Conservation (phyloP, 2,113 vertebrate genomes). For the Zosterops japonicus region DNA sequence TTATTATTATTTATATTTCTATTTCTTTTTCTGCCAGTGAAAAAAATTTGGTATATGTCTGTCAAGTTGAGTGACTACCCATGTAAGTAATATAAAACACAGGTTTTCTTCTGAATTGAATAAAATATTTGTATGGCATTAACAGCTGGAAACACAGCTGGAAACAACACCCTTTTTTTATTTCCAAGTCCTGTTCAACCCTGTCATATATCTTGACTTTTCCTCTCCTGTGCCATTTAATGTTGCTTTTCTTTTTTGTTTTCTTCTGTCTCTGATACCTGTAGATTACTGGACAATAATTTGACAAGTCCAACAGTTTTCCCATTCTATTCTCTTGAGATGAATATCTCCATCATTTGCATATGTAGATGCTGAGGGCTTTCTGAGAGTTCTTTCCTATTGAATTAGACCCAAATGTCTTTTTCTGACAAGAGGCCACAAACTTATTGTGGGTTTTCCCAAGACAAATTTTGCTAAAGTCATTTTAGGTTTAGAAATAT, state of each 20-base stretch:
- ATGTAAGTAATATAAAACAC: slow-evolving; percentile 9
- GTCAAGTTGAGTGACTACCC: slow-evolving; percentile 54
- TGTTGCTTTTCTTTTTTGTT: neutral
- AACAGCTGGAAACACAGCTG: neutral
- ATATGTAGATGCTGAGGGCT: neutral
- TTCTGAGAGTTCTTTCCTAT: neutral
- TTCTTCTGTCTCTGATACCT: neutral
- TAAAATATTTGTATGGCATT: neutral
- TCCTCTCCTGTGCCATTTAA: neutral
- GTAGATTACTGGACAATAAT: neutral
- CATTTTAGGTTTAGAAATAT: neutral
- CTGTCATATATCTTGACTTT: neutral
- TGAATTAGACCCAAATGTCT: neutral
- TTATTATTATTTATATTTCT: neutral
- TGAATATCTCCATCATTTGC: neutral
- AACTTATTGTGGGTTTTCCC: neutral
- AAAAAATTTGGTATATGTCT: slow-evolving; percentile 4
- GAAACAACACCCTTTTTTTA: neutral
- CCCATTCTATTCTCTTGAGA: neutral
- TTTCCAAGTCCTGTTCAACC: neutral
- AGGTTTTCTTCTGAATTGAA: slow-evolving; percentile 20
- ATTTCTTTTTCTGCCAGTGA: slow-evolving; percentile 3
- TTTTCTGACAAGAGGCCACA: neutral
- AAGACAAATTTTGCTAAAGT: neutral
- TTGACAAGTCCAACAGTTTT: neutral